These are phyloP conservation scores for Neodiprion lecontei DNA, from an alignment of 1,140 invertebrate species.

Conservation along the genomic window DNA sequence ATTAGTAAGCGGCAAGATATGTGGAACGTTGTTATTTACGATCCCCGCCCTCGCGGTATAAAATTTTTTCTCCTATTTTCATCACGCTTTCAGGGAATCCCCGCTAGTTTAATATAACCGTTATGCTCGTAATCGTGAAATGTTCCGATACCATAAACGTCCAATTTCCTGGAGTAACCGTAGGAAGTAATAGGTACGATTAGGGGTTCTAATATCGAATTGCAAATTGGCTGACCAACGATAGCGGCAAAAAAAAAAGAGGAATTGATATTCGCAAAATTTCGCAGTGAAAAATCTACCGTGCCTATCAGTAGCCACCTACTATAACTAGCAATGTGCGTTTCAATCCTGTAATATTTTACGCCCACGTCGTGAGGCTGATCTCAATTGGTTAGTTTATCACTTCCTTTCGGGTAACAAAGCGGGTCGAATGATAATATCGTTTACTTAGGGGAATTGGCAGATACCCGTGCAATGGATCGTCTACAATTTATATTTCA, in stretches of 20 bases:
- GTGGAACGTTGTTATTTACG: constrained; percentile 27
- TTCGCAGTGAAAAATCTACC: background rate
- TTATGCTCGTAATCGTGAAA: too few species aligned
- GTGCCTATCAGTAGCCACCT: too few species aligned
- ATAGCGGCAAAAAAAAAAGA: too few species aligned
- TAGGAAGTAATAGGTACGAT: too few species aligned
- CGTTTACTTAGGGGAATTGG: background rate
- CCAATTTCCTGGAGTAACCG: too few species aligned
- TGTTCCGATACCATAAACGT: too few species aligned
- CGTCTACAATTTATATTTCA: background rate
- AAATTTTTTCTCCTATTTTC: constrained; percentile 13
- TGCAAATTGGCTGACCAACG: too few species aligned
- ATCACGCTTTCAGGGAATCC: constrained; percentile 16
- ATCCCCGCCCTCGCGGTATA: constrained; percentile 14
- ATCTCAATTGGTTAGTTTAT: constrained; percentile 42
- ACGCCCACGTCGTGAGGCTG: constrained; percentile 8
- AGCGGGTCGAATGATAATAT: background rate
- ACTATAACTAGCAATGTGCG: background rate
- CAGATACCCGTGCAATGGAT: background rate
- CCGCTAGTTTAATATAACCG: background rate
- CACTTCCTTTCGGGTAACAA: constrained; percentile 33
- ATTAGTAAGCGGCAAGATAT: constrained; percentile 42
- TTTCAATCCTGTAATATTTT: constrained; percentile 7
- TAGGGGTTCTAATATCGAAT: too few species aligned
- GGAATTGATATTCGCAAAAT: too few species aligned